Evolutionary conservation across 2,113 vertebrate genomes (phyloP).

Genomic region (Hemibagrus wyckioides): DNA sequence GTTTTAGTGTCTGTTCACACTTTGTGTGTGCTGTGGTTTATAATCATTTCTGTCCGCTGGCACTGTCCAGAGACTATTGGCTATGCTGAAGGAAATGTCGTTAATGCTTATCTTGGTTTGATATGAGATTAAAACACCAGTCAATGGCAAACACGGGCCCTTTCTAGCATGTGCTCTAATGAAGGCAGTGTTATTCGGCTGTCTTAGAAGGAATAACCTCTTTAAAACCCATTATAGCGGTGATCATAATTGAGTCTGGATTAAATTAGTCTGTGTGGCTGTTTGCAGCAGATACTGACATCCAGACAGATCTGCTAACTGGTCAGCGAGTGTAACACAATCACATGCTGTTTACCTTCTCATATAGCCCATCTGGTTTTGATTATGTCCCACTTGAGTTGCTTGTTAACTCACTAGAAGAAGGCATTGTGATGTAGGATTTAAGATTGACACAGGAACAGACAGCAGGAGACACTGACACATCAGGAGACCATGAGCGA

Average conservation of each 20-base stretch:
- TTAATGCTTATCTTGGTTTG: neutral
- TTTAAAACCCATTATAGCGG: conserved; percentile 35
- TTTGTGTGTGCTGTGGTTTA: conserved; percentile 17
- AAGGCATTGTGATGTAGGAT: neutral
- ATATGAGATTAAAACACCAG: neutral
- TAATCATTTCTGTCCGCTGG: conserved; percentile 19
- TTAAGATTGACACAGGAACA: neutral
- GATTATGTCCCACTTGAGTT: conserved; percentile 23
- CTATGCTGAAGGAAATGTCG: neutral
- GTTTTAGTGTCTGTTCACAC: neutral
- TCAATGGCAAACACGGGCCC: conserved; percentile 20
- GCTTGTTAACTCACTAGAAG: neutral
- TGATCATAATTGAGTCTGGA: conserved; percentile 33
- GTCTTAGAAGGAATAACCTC: conserved; percentile 13
- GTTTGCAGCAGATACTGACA: conserved; percentile 31
- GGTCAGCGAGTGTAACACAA: conserved; percentile 23
- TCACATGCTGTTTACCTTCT: conserved; percentile 43
- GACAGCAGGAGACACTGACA: neutral
- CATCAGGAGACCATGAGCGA: neutral
- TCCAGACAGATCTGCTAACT: conserved; percentile 26
- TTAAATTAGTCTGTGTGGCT: conserved; percentile 38
- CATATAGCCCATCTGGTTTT: conserved; percentile 39
- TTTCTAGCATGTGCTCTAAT: neutral
- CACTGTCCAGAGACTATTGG: neutral
- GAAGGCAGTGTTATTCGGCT: neutral